Base-by-base conservation (phyloP, 2,113 vertebrate species). In the Psittacula cyanocephala region DNA sequence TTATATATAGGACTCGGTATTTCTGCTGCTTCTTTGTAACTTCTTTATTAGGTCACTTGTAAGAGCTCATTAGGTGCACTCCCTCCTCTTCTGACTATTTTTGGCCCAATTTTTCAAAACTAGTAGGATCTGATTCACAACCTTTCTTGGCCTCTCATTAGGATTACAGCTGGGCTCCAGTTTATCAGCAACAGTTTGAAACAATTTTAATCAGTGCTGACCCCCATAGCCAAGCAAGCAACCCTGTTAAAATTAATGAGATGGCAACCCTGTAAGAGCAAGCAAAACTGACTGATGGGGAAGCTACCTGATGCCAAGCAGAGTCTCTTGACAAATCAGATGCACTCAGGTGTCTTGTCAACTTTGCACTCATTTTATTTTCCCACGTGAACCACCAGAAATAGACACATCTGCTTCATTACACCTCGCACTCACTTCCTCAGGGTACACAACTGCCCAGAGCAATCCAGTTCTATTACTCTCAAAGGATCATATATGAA, bases 241-340 rank as follows among this genome's bases (percentile, higher is more conserved):
- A 82, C 57, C 67, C 39, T 87, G 82, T 95, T 94, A 88, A 91
- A 96, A 90, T 94, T 94, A 96, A 94, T 93, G 95, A 94, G 80
- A 95, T 86, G 86, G 11, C 55, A 94, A 68, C 49, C 55, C 52
- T 62, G 13, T 50, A 76, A 65, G 22, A 81, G 57, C 41, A 88
- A 60, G 47, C 64, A 91, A 67, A 74, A 57, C 47, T 88, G 82
- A 88, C 82, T 90, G 88, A 95, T 83, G 76, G 39, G 60, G 79
- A 96, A 90, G 90, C 39, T 91, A 93, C 82, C 68, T 93, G 82
- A 94, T 79, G 76, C 85, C 68, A 91, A 91, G 76, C 67, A 86
- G 67, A 70, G 39, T 75, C 95, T 86, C 96, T 53, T 81, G 77
- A 68, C 69, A 94, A 92, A 79, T 95, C 88, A 93, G 49, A 92